Evolutionary conservation across 2,797 vertebrate species (phyloP).

Genomic region (Tapera naevia): DNA sequence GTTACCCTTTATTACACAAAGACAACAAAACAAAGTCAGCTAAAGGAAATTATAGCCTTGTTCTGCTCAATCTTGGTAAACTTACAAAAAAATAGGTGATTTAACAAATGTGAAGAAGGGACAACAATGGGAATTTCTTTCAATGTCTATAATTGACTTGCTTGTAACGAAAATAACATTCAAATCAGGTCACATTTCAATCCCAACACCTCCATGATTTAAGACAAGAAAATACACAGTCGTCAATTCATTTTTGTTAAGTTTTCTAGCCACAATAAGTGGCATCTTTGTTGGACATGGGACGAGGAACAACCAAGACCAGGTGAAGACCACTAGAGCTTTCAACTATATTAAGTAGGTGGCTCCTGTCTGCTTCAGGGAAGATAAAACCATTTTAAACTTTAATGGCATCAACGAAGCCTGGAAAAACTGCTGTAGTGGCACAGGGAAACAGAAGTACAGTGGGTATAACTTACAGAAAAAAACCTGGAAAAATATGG

Average conservation of each 20-base stretch:
- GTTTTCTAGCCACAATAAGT: background rate
- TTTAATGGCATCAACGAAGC: background rate
- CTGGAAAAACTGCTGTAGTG: background rate
- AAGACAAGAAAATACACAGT: background rate
- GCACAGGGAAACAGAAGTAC: background rate
- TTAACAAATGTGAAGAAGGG: background rate
- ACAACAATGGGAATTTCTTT: background rate
- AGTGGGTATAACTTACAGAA: background rate
- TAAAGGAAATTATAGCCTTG: background rate
- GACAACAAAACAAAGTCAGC: background rate
- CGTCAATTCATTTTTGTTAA: background rate
- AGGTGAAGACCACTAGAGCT: background rate
- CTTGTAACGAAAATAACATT: background rate
- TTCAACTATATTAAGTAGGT: background rate
- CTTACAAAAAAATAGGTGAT: background rate
- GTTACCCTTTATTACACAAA: background rate
- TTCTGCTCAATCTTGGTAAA: background rate
- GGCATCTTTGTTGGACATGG: background rate
- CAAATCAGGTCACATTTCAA: background rate
- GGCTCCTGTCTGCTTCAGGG: background rate
- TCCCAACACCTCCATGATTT: background rate
- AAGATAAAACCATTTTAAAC: background rate
- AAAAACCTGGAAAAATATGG: background rate
- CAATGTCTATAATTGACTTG: background rate
- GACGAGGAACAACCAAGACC: background rate